A percentile compares a stretch with the other conserved stretches of the same genome.
These are phyloP conservation scores for Ceriagrion tenellum DNA, from an alignment of 2,888 invertebrate species.

Conservation along the genomic window DNA sequence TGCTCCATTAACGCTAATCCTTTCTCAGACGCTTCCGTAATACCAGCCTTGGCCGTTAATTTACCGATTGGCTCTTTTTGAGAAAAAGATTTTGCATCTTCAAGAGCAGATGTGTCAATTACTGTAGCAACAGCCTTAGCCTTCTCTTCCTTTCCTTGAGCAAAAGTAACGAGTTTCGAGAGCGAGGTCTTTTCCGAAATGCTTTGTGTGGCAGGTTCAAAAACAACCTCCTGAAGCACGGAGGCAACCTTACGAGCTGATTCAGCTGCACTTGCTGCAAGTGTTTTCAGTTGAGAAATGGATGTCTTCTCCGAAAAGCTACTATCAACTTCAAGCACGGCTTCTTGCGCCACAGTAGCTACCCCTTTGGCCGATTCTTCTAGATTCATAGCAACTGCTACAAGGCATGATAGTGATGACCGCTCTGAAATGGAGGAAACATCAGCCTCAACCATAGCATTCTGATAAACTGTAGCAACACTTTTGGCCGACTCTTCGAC, in stretches of 20 bases:
- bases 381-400: constrained; percentile 39
- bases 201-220: constrained; percentile 75
- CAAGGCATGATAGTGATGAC: background rate
- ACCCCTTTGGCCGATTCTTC: constrained; percentile 57
- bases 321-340: constrained; percentile 77
- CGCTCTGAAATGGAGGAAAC: constrained; percentile 24
- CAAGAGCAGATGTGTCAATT: constrained; percentile 77
- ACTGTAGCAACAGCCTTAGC: constrained; percentile 76
- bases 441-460: constrained; percentile 68
- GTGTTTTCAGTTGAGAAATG: constrained; percentile 69
- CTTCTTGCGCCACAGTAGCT: constrained; percentile 33
- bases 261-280: constrained; percentile 73
- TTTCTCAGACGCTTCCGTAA: constrained; percentile 76
- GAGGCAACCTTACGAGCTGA: constrained; percentile 72
- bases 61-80: constrained; percentile 56
- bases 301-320: constrained; percentile 68
- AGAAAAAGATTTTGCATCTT: constrained; percentile 69
- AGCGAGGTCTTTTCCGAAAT: constrained; percentile 82
- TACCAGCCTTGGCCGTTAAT: constrained; percentile 73
- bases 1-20: constrained; percentile 75
- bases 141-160: constrained; percentile 78
- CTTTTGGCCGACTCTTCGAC: constrained; percentile 68
- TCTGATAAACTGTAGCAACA: constrained; percentile 67
- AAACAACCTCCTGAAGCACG: constrained; percentile 56
- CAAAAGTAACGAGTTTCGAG: constrained; percentile 81